phyloP scores from a whole-genome alignment of 2,113 vertebrate species.

The Misgurnus mizolepis region DNA sequence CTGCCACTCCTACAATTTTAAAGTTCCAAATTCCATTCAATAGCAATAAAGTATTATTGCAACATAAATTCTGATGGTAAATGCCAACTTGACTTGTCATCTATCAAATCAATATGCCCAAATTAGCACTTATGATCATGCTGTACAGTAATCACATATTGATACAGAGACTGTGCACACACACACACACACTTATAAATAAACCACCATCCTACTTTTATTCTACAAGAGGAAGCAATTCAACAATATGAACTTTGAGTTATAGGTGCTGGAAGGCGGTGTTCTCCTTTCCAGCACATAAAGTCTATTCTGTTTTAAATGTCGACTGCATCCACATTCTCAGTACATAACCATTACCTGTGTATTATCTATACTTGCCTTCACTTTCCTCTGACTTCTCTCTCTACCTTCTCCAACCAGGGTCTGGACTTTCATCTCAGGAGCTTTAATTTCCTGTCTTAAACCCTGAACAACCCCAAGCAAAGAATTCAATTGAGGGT shows the following conservation, averaged over 20 bases:
- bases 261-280: conserved; percentile 5
- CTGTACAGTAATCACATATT: too few relatives aligned
- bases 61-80: too few relatives aligned
- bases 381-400: background rate
- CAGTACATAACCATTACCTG: background rate
- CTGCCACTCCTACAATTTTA: background rate
- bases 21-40: background rate
- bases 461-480: conserved; percentile 27
- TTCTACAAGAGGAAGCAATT: background rate
- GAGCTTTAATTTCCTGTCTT: conserved; percentile 38
- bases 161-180: background rate
- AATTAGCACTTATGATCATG: too few relatives aligned
- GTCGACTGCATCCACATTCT: background rate
- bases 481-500: conserved; percentile 28
- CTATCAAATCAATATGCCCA: too few relatives aligned
- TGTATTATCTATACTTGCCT: background rate
- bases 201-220: conserved; percentile 26
- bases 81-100: too few relatives aligned
- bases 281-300: background rate
- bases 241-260: conserved; percentile 24
- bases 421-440: background rate
- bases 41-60: background rate
- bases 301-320: too few relatives aligned
- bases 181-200: conserved; percentile 4
- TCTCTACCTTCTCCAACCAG: background rate